Evolutionary conservation across 2,888 invertebrate genomes (phyloP).

Genomic region (Capitulum mitella): DNA sequence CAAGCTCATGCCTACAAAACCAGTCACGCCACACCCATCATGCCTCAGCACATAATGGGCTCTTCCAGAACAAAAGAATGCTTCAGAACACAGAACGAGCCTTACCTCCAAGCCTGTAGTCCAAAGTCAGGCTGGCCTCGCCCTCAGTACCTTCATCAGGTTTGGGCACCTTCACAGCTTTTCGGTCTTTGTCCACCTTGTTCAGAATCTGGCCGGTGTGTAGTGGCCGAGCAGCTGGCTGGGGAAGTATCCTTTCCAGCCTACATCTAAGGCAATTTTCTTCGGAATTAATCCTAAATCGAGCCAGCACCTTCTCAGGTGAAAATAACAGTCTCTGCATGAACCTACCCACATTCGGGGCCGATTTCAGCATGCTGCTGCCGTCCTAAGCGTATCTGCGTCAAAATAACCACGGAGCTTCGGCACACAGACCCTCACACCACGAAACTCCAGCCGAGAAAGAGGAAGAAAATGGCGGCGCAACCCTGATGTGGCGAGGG

Average conservation of each 20-base stretch:
- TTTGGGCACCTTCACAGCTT: background rate
- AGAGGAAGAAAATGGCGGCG: slow-evolving; percentile 19
- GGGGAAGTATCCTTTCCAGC: background rate
- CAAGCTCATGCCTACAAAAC: no score
- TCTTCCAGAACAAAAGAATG: background rate
- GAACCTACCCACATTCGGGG: background rate
- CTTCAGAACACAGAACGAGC: background rate
- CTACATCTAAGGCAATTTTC: background rate
- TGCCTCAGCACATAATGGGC: background rate
- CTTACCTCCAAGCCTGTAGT: background rate
- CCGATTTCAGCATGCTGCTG: background rate
- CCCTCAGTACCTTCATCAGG: background rate
- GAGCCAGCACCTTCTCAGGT: background rate
- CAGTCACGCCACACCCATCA: no score
- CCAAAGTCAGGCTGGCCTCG: background rate
- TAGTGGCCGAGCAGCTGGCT: background rate
- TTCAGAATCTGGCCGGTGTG: background rate
- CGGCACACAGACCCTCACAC: background rate
- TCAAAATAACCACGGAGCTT: background rate
- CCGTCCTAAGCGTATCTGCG: background rate
- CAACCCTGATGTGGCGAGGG: background rate
- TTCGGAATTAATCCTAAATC: background rate
- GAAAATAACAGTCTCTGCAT: background rate
- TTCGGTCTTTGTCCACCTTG: background rate
- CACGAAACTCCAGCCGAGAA: slow-evolving; percentile 5